phyloP scores from a whole-genome alignment of 2,113 vertebrate species.

The Ammodytes dubius region DNA sequence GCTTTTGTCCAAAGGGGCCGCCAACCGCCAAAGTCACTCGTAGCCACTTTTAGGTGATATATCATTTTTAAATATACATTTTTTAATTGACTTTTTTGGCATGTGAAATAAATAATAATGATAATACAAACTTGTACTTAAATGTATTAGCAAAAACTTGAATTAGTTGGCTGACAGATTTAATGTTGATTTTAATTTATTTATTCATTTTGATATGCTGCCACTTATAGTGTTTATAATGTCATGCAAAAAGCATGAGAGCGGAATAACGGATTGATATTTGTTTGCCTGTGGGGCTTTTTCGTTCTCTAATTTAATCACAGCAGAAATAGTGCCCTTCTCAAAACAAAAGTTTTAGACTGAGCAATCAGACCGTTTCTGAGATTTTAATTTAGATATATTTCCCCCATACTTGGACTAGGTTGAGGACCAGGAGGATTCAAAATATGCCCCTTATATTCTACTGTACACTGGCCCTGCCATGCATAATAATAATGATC shows the following conservation, averaged over 20 bases:
- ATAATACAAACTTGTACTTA: too few relatives aligned
- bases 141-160: background rate
- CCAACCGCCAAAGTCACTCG: too few relatives aligned
- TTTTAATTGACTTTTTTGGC: too few relatives aligned
- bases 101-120: too few relatives aligned
- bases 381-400: background rate
- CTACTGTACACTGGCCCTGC: background rate
- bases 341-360: background rate
- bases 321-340: background rate
- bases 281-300: background rate
- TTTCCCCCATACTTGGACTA: background rate
- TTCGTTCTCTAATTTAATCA: slow-evolving; percentile 22
- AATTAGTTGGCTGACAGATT: slow-evolving; percentile 8
- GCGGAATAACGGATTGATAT: slow-evolving; percentile 11
- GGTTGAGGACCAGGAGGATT: background rate
- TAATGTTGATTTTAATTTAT: slow-evolving; percentile 5
- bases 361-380: background rate
- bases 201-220: slow-evolving; percentile 24
- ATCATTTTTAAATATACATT: too few relatives aligned
- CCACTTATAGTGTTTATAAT: background rate
- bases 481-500: slow-evolving; percentile 32
- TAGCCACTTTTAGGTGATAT: too few relatives aligned
- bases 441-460: slow-evolving; percentile 18
- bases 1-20: too few relatives aligned
- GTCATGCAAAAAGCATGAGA: background rate